A percentile compares a stretch with the other conserved stretches of the same genome.
Conservation (phyloP, 2,888 invertebrate genomes). For the Ennomos quercinarius region DNA sequence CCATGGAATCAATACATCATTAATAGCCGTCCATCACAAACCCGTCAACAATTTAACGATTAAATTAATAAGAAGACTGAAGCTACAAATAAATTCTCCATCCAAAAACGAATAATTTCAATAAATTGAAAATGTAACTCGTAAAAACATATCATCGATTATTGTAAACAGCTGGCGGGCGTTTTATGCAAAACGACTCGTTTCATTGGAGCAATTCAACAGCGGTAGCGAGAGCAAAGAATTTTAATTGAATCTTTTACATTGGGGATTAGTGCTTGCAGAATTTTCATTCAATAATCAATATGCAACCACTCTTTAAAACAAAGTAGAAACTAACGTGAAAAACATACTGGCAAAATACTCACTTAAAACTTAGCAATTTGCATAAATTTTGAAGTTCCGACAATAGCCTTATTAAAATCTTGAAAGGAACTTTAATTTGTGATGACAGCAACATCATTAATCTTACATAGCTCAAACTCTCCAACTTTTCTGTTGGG, state of each 20-base stretch:
- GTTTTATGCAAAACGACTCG: constrained; percentile 78
- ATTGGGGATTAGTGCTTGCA: constrained; percentile 29
- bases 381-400: constrained; percentile 69
- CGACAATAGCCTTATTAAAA: constrained; percentile 75
- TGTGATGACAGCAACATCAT: constrained; percentile 73
- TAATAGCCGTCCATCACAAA: constrained; percentile 59
- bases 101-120: constrained; percentile 72
- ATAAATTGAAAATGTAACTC: constrained; percentile 82
- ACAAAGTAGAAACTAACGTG: constrained; percentile 7
- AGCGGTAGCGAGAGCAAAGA: constrained; percentile 73
- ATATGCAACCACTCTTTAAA: constrained; percentile 5
- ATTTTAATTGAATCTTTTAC: constrained; percentile 67
- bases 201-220: constrained; percentile 74
- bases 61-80: constrained; percentile 75
- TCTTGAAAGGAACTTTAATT: constrained; percentile 75
- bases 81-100: constrained; percentile 80
- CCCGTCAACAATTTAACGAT: constrained; percentile 52
- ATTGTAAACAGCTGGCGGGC: constrained; percentile 84
- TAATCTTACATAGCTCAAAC: constrained; percentile 68
- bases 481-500: constrained; percentile 46
- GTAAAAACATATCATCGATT: constrained; percentile 84
- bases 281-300: constrained; percentile 10
- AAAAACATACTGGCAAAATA: constrained; percentile 16
- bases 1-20: constrained; percentile 52
- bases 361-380: constrained; percentile 63